A percentile compares a stretch with the other conserved stretches of the same genome.
Conservation (phyloP, 2,888 invertebrate species). For the Acholoe squamosa region DNA sequence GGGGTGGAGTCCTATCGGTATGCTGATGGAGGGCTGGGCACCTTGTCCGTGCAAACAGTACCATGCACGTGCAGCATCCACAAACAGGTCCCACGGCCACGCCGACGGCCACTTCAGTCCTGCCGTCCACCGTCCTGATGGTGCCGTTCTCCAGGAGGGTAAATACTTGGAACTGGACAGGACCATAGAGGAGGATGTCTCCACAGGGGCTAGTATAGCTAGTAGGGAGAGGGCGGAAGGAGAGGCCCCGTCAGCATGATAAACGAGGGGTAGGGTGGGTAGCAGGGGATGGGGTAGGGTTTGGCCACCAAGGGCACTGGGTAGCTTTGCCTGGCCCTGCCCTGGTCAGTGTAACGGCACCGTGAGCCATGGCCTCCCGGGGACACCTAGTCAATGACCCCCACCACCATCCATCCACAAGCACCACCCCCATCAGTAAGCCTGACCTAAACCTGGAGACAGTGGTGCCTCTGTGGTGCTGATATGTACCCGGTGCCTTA, state of each 20-base stretch:
- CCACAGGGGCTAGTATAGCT: neutral
- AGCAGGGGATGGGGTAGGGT: neutral
- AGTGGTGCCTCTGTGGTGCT: too few relatives aligned
- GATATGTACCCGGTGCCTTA: too few relatives aligned
- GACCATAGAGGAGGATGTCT: neutral
- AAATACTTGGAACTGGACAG: neutral
- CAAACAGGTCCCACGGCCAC: neutral
- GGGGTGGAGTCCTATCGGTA: neutral
- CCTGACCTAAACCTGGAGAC: too few relatives aligned
- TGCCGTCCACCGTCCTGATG: neutral
- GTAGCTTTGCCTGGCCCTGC: neutral
- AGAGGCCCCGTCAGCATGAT: neutral
- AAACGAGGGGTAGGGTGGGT: neutral
- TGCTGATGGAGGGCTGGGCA: neutral
- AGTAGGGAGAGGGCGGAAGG: neutral
- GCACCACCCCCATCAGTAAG: too few relatives aligned
- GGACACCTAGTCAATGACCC: neutral
- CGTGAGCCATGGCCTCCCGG: neutral
- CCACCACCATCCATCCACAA: too few relatives aligned
- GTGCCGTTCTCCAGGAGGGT: neutral
- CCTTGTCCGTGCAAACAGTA: slow-evolving; percentile 47
- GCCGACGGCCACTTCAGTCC: neutral
- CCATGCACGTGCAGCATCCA: neutral
- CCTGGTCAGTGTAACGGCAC: neutral
- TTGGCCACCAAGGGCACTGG: neutral